Base-by-base conservation (phyloP, 2,113 vertebrate genomes). In the Tragelaphus buxtoni region DNA sequence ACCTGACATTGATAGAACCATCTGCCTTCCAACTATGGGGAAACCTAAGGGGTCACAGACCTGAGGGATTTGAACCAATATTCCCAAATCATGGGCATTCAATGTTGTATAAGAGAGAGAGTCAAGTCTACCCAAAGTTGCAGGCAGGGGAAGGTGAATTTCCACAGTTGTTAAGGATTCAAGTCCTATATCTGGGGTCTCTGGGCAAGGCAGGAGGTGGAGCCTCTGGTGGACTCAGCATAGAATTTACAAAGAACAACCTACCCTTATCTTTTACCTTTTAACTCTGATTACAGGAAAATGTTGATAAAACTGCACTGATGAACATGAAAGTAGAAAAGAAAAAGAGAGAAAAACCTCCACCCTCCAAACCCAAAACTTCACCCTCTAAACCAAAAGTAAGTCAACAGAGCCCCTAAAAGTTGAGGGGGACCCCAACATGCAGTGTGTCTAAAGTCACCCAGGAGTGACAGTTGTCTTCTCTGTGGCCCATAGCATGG, bases 271-370 rank as follows among this genome's bases (percentile, higher is more conserved):
- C 11, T 74, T 8, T 91, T 39, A 20, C 10, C 79, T 94, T 85
- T 94, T 47, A 55, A 94, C 72, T 95, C 76, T 86, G 69, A 20
- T 91, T 87, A 55, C 79, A 96, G 91, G 97, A 85, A 2, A 13
- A 63, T 30, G 79, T 12, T 60, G 30, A 90, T 3, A 45, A 89
- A 89, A 72, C 13, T 32, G 35, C 2, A 30, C 1, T 26, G 7
- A 5, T 0, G 14, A 60, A 7, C 30, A 0, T 61, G 28, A 22
- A 0, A 32, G 12, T 17, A 1, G 7, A 53, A 58, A 9, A 39
- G 2, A 4, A 9, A 7, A 22, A 42, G 4, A 24, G 8, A 61
- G 9, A 61, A 35, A 4, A 45, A 14, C 2, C 9, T 49, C 7
- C 13, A 35, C 58, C 11, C 4, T 7, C 9, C 10, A 12, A 22